Conservation (phyloP, 2,888 invertebrate species). For the Odontothrips loti region DNA sequence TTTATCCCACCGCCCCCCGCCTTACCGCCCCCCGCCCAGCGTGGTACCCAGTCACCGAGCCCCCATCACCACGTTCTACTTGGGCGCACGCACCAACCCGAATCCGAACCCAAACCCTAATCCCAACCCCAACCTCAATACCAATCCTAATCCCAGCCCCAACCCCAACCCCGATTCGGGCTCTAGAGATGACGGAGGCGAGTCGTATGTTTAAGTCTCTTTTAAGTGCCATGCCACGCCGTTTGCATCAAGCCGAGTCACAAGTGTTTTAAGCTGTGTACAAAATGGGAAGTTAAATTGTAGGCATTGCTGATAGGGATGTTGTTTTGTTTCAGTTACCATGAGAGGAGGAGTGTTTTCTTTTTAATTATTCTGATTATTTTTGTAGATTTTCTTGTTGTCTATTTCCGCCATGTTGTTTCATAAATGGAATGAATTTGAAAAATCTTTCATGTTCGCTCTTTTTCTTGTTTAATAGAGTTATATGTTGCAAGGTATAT, state of each 20-base stretch:
- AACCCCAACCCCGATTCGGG: not conserved
- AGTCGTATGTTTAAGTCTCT: conserved; percentile 43
- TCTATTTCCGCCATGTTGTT: conserved; percentile 14
- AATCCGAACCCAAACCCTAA: conserved; percentile 39
- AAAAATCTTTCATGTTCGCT: not conserved
- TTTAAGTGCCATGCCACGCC: not conserved
- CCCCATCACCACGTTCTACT: conserved; percentile 44
- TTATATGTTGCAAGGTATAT: not conserved
- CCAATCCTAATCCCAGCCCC: conserved; percentile 37
- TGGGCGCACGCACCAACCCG: conserved; percentile 42
- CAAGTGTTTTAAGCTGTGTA: not conserved
- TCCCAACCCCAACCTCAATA: conserved; percentile 39
- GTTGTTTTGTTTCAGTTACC: conserved; percentile 11
- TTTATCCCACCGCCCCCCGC: conserved; percentile 42
- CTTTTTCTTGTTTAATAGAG: not conserved
- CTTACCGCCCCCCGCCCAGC: conserved; percentile 41
- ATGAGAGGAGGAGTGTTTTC: not conserved
- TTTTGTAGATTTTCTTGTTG: not conserved
- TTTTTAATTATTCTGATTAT: not conserved
- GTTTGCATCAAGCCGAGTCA: not conserved
- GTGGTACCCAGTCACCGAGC: conserved; percentile 41
- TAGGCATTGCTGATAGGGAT: not conserved
- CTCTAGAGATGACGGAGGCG: conserved; percentile 43
- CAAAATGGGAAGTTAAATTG: not conserved
- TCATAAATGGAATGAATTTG: not conserved